Evolutionary conservation across 2,113 vertebrate species (phyloP), one percentile per base, ranked within the genome.

Genomic region (Indri indri): DNA sequence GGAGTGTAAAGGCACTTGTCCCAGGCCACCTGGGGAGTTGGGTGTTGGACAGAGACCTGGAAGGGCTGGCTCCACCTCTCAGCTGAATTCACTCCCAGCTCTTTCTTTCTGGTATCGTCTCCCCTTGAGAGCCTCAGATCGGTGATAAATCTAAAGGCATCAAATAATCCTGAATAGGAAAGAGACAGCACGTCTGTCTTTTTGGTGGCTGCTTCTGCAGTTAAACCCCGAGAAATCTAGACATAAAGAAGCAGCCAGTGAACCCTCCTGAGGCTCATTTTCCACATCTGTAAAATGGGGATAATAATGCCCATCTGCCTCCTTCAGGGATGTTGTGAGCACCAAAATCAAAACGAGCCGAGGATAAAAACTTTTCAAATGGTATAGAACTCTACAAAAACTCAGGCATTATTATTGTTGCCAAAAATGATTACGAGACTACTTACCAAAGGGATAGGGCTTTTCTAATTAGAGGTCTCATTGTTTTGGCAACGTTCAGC

Each of bases 401-500:
- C 50, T 40, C 34, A 17, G 90, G 27, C 52, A 32, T 83, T 85
- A 17, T 66, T 70, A 8, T 5, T 45, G 16, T 74, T 94, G 76
- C 81, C 66, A 40, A 71, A 80, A 70, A 77, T 57, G 94, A 42
- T 84, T n/a, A 8, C 0, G 5, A 37, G 94, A 14, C 59, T 61
- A 27, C 45, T 71, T 37, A 81, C n/a, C 25, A 22, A 77, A 85
- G 63, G 42, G 74, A 10, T 27, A 70, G 45, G 40, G 27, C 37
- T 68, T 85, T 89, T 88, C 93, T 88, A 93, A 79, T 94, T 94
- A 82, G 85, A 63, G 23, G 23, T 91, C 88, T 89, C 23, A 94
- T 93, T 88, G 54, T 91, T 94, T 93, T 6, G 57, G 27, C 87
- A 66, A 74, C 57, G n/a, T 65, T 65, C 32, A 77, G 37, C 40